These are phyloP conservation scores for Catalaphyllia jardinei DNA, from an alignment of 64 coral and sea anemone species.

Conservation along the genomic window DNA sequence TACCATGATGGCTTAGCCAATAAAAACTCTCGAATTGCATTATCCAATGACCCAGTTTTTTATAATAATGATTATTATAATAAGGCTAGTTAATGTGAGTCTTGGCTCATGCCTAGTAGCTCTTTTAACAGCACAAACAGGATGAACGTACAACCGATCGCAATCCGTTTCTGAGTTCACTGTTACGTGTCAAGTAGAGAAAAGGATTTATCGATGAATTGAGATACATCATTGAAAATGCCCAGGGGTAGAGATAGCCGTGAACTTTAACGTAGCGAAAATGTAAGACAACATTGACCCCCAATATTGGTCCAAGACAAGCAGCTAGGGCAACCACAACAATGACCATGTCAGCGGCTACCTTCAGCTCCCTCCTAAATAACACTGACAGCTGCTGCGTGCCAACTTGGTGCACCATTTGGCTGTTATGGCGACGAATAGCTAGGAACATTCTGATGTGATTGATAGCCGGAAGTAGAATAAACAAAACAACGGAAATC, in stretches of 20 bases:
- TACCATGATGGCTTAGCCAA: too few species aligned
- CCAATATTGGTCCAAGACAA: background rate
- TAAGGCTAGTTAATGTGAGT: too few species aligned
- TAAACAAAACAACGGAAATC: background rate
- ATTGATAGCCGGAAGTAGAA: background rate
- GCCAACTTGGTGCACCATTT: background rate
- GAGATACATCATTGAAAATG: background rate
- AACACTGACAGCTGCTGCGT: background rate
- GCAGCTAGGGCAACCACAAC: background rate
- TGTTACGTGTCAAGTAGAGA: background rate
- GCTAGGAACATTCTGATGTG: background rate
- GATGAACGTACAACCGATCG: too few species aligned
- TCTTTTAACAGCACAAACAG: too few species aligned
- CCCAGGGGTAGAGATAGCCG: background rate
- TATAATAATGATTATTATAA: too few species aligned
- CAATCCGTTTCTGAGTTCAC: too few species aligned
- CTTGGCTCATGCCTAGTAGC: too few species aligned
- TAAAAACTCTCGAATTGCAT: too few species aligned
- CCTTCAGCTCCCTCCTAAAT: constrained; percentile 3
- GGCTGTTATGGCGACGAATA: background rate
- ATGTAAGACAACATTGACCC: background rate
- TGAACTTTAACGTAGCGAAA: background rate
- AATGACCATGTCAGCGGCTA: background rate
- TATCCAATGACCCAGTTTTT: too few species aligned
- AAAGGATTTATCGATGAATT: constrained; percentile 13